Percentiles rank a stretch among this genome's conserved stretches.
Conservation (phyloP, 37 sponge, comb jelly and placozoan genomes). For the Crambe crambe region DNA sequence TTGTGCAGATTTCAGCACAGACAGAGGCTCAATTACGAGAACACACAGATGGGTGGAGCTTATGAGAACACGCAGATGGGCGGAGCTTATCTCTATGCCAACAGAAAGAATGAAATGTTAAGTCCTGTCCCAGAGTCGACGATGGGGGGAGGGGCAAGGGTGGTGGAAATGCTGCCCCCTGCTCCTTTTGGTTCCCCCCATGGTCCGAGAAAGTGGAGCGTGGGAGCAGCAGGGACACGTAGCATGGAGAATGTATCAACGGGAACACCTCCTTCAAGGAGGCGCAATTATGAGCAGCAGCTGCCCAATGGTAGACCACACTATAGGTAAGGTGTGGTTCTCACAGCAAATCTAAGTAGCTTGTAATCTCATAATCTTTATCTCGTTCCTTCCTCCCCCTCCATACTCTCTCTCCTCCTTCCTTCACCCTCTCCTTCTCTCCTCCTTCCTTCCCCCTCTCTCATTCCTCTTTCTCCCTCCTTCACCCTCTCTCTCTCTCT, state of each 20-base stretch:
- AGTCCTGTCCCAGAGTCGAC: conserved; percentile 44
- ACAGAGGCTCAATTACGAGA: conserved; percentile 14
- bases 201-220: not conserved
- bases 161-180: conserved; percentile 34
- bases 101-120: conserved; percentile 26
- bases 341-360: no score
- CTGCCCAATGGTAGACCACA: not conserved
- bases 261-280: not conserved
- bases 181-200: not conserved
- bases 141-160: conserved; percentile 15
- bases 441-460: not conserved
- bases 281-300: not conserved
- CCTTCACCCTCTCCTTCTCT: not conserved
- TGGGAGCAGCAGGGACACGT: not conserved
- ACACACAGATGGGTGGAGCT: not conserved
- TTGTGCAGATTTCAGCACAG: not conserved
- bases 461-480: not conserved
- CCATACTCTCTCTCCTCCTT: not conserved
- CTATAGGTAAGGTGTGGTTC: not conserved
- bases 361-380: not conserved
- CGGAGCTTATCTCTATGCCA: not conserved
- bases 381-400: not conserved
- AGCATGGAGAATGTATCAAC: conserved; percentile 29
- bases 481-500: not conserved
- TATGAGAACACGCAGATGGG: no score